A percentile compares a stretch with the other conserved stretches of the same genome.
Conservation (phyloP, 2,797 vertebrate genomes). For the Acrossocheilus fasciatus region DNA sequence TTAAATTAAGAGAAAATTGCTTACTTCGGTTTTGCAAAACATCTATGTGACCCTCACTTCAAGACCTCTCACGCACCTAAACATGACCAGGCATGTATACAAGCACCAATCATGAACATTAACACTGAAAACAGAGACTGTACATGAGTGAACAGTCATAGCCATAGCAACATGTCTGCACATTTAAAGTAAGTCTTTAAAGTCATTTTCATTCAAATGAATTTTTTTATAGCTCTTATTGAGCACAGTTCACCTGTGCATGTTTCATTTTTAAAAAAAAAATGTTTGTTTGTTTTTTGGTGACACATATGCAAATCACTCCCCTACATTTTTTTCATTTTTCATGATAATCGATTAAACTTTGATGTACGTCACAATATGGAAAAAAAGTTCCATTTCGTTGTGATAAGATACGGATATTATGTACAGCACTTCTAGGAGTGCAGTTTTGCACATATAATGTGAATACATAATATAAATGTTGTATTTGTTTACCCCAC, state of each 20-base stretch:
- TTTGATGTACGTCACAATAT: background rate
- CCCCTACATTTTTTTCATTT: background rate
- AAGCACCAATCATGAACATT: slow-evolving; percentile 46
- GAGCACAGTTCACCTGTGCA: background rate
- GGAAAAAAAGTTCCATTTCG: background rate
- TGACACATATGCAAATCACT: background rate
- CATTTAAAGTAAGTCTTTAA: background rate
- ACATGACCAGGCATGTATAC: slow-evolving; percentile 33
- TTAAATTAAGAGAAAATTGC: background rate
- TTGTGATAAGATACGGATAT: background rate
- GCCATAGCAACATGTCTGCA: background rate
- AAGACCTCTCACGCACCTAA: slow-evolving; percentile 9
- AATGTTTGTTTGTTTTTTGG: too few species aligned
- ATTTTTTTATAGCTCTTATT: background rate
- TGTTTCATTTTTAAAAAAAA: too few species aligned
- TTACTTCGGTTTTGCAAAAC: slow-evolving; percentile 5
- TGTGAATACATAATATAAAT: slow-evolving; percentile 11
- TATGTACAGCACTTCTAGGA: background rate
- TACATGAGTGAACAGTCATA: background rate
- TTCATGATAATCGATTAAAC: background rate
- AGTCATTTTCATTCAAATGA: background rate
- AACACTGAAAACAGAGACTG: background rate
- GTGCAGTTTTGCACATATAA: slow-evolving; percentile 10
- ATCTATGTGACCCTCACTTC: background rate
- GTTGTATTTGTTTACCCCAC: background rate